Evolutionary conservation across 1,140 invertebrate species (phyloP), one percentile per base, ranked within the genome.

Genomic region (Drosophila micromelanica): DNA sequence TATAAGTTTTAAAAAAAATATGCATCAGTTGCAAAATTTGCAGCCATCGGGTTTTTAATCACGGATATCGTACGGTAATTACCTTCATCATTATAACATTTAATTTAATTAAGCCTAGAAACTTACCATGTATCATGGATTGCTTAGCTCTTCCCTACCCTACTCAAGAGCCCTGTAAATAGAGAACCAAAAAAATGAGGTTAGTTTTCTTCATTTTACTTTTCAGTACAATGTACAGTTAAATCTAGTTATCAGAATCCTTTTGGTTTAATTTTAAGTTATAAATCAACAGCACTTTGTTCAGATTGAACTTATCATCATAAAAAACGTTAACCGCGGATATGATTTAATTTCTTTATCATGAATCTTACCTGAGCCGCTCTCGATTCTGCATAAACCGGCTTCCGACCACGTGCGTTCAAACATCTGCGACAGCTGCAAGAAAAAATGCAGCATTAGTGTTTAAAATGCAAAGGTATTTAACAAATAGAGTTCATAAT

Each of bases 231-330:
- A 3, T 3, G 1, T 11, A 38, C 2, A 0, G 0, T 45, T 13
- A n/a, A 2, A n/a, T 30, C 45, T 11, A 23, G 38, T 42, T 46
- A 15, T 90, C 86, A 90, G 86, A 90, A 90, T 90, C 86, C 87
- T 90, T 90, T 90, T 90, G 86, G 86, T 89, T 90, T 70, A 81
- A 57, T 74, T 86, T 80, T 76, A 81, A 90, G 81, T 90, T 90
- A 54, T 48, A 23, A 61, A 81, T 90, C 86, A 90, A 85, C 86
- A 90, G 62, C 48, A 64, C 57, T 79, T 89, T 81, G 75, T 85
- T 90, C 81, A 86, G 86, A 90, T 81, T 90, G 62, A 90, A 73
- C 78, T 90, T 86, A 90, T 87, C 87, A 90, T 90, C 87, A 87
- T 42, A 17, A 51, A 40, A 40, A 69, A 45, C 17, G 9, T n/a